A percentile compares a stretch with the other conserved stretches of the same genome.
Evolutionary conservation across 2,113 vertebrate genomes (phyloP).

Genomic region (Ptilonorhynchus violaceus): DNA sequence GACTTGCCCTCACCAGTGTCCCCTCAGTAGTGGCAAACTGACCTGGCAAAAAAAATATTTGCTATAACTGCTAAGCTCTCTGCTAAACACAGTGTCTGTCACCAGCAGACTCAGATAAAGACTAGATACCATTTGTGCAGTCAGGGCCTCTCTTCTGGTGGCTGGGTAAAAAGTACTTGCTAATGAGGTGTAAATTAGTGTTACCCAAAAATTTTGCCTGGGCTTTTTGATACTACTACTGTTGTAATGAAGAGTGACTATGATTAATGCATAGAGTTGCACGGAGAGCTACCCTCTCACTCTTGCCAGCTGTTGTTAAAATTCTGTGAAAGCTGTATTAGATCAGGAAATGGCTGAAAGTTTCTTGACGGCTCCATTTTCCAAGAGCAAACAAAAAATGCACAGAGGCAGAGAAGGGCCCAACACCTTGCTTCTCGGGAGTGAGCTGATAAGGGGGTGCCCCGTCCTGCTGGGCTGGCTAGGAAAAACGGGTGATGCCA

Average conservation of each 20-base stretch:
- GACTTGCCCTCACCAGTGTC: neutral
- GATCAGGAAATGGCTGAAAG: neutral
- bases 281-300: neutral
- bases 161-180: neutral
- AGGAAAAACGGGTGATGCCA: too few relatives aligned
- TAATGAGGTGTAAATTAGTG: neutral
- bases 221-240: neutral
- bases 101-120: neutral
- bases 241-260: neutral
- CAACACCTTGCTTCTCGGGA: neutral
- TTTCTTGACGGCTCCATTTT: neutral
- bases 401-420: rapidly evolving
- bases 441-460: rapidly evolving
- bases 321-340: neutral
- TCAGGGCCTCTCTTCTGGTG: neutral
- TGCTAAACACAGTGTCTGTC: neutral
- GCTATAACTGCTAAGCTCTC: neutral
- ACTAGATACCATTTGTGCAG: neutral
- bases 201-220: neutral
- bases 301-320: neutral
- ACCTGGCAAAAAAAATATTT: neutral
- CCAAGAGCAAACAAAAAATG: neutral
- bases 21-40: neutral
- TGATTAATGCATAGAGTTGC: neutral
- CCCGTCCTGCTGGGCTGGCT: neutral